phyloP scores from a whole-genome alignment of 2,888 invertebrate species.

The Resseliella maxima region DNA sequence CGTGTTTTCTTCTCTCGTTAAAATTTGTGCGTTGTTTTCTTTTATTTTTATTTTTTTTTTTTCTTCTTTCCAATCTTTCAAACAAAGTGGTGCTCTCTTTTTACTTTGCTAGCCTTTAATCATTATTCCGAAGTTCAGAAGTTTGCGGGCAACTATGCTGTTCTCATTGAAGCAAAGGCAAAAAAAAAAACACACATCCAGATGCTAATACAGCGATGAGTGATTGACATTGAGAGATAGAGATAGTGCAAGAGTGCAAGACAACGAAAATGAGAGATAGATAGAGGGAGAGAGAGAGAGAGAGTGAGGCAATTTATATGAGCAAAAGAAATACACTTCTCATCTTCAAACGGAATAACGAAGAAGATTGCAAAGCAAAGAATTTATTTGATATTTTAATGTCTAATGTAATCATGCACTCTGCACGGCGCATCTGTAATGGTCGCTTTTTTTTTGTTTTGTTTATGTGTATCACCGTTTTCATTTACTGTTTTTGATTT shows the following conservation, averaged over 20 bases:
- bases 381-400: not conserved
- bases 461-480: not conserved
- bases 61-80: not conserved
- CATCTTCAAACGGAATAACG: conserved; percentile 25
- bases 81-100: too few relatives aligned
- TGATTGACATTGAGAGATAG: conserved; percentile 34
- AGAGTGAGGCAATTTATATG: not conserved
- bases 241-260: not conserved
- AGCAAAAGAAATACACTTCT: not conserved
- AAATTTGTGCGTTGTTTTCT: not conserved
- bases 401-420: not conserved
- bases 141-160: not conserved
- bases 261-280: not conserved
- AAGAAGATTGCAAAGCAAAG: not conserved
- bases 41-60: not conserved
- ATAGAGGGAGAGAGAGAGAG: not conserved
- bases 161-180: not conserved
- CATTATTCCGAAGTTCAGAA: not conserved
- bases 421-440: not conserved
- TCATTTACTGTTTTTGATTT: not conserved
- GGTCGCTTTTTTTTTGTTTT: not conserved
- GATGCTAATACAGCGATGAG: conserved; percentile 28
- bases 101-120: conserved; percentile 1
- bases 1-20: not conserved
- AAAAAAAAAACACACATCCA: conserved; percentile 16